Percentiles rank a stretch among this genome's conserved stretches.
These are phyloP conservation scores for Heterocephalus glaber DNA, from an alignment of 2,113 vertebrate species.

Conservation along the genomic window DNA sequence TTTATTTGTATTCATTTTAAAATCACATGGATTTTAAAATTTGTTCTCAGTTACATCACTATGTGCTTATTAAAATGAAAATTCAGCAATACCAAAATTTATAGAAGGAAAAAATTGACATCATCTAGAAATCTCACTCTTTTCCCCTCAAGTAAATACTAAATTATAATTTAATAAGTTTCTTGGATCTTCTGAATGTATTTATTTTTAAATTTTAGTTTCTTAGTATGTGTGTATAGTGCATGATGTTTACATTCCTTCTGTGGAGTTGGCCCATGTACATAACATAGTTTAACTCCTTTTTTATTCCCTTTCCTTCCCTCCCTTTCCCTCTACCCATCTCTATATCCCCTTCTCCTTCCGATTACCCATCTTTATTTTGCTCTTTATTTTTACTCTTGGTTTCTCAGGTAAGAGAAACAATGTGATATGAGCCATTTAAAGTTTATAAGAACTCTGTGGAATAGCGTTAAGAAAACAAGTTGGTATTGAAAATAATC, in stretches of 20 bases:
- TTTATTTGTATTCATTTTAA: conserved; percentile 33
- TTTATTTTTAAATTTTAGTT: background rate
- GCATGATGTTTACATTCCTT: background rate
- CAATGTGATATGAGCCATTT: background rate
- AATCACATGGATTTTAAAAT: background rate
- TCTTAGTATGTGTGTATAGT: background rate
- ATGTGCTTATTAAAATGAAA: background rate
- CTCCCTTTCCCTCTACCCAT: background rate
- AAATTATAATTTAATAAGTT: background rate
- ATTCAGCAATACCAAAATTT: background rate
- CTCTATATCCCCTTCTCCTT: background rate
- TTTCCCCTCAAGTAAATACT: background rate
- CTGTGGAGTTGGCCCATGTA: background rate
- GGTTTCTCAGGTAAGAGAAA: background rate
- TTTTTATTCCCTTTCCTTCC: background rate
- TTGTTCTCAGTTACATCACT: conserved; percentile 9
- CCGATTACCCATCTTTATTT: background rate
- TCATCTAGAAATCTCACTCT: background rate
- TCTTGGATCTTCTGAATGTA: background rate
- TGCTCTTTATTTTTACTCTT: background rate
- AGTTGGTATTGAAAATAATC: conserved; percentile 25
- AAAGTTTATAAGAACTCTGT: background rate
- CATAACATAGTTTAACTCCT: no score
- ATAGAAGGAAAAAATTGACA: background rate
- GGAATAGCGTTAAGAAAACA: background rate